Base-by-base conservation (phyloP, 23 tunicate species). In the Halocynthia aurantium region DNA sequence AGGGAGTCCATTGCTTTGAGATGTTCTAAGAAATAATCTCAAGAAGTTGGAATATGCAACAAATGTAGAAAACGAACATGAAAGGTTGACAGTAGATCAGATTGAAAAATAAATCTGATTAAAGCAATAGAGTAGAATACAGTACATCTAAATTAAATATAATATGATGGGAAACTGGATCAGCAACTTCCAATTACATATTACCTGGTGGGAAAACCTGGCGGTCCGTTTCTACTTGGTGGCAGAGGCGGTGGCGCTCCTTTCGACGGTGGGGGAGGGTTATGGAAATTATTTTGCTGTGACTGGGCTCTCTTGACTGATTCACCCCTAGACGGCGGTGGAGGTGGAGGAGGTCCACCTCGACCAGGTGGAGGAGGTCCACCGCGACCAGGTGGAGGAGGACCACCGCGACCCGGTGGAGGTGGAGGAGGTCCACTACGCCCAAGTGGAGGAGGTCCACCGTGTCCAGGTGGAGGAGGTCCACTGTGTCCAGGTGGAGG, bases 1-100 rank as follows among this genome's bases (percentile, higher is more conserved):
- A 9, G 78, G 78, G 31, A 64, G 78, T 13, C 62, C 78, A 4
- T 54, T 65, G 31, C 70, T 74, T 11, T 62, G 44, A 31, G 44
- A 31, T 31, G 44, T 31, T 31, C 44, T 31, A 31, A 31, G 44
- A 31, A 31, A 31, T 31, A 31, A 31, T 31, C 44, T 31, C 44
- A 4, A 31, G 44, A 31, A 31, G 44, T 31, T 31, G 44, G 44
- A 31, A 31, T 31, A 31, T 31, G 44, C 4, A 31, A 31, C 44
- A 31, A 4, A 31, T 31, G 44, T 31, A 31, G 44, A 31, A 31
- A 31, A 58, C n/a, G 4, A n/a, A 58, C 63, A 58, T 58, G 63
- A 15, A 58, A 58, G 4, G 63, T 1, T 58, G 44, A 31, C 44
- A 4, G 4, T 0, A 31, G 44, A 31, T 1, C 44, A 4, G 44